These are phyloP conservation scores for Patagioenas fasciata DNA, from an alignment of 2,113 vertebrate species.

Conservation along the genomic window DNA sequence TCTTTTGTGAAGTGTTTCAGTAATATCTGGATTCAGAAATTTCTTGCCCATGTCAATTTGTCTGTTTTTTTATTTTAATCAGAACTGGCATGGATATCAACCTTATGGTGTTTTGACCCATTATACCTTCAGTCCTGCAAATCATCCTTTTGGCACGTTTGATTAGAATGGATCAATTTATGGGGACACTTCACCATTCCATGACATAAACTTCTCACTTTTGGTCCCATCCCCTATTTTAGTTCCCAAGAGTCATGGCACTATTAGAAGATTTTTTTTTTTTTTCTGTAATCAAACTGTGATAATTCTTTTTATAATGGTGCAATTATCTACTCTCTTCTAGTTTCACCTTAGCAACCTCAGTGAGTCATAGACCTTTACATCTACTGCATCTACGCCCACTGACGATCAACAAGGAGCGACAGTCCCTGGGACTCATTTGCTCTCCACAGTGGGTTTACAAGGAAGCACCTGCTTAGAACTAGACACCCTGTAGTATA, in stretches of 20 bases:
- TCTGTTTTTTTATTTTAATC: background rate
- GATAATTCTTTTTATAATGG: constrained; percentile 57
- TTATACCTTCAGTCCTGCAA: background rate
- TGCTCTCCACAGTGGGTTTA: background rate
- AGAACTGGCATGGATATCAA: background rate
- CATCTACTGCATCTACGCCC: constrained; percentile 43
- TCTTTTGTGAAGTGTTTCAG: background rate
- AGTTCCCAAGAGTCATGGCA: background rate
- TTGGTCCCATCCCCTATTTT: background rate
- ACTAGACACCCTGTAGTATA: background rate
- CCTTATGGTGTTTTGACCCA: background rate
- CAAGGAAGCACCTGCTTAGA: background rate
- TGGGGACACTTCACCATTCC: background rate
- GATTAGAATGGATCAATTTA: constrained; percentile 27
- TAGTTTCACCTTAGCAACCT: constrained; percentile 55
- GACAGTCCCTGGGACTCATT: constrained; percentile 7
- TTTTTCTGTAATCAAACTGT: constrained; percentile 24
- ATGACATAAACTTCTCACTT: constrained; percentile 17
- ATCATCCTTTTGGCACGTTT: background rate
- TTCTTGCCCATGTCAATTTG: background rate
- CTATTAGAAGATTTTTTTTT: background rate
- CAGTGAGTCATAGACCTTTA: constrained; percentile 60
- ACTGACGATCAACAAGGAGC: constrained; percentile 48
- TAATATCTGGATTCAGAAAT: background rate
- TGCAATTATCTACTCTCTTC: constrained; percentile 56